Evolutionary conservation across 2,113 vertebrate genomes (phyloP).

Genomic region (Cisticola juncidis): DNA sequence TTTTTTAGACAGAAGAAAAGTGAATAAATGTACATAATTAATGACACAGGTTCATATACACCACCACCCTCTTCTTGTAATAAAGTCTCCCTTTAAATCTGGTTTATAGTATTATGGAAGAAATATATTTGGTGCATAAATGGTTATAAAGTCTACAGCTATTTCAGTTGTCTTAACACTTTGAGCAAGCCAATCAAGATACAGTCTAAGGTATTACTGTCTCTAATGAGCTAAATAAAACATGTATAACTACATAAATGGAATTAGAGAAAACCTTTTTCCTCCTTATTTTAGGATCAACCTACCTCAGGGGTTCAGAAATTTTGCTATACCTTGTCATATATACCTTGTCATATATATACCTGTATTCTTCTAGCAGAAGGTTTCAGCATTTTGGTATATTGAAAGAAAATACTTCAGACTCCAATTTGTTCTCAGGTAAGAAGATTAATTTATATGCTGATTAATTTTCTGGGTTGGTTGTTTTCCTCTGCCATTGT

Average conservation of each 20-base stretch:
- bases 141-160: not conserved
- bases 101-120: not conserved
- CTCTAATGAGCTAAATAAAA: not conserved
- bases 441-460: slow-evolving; percentile 74
- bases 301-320: not conserved
- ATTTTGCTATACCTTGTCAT: not conserved
- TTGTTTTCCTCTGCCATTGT: slow-evolving; percentile 61
- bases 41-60: not conserved
- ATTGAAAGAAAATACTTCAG: slow-evolving; percentile 45
- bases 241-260: not conserved
- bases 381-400: not conserved
- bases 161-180: not conserved
- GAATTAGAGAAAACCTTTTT: not conserved
- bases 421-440: slow-evolving; percentile 37
- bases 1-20: not conserved
- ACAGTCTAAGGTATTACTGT: not conserved
- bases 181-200: not conserved
- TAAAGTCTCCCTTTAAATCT: not conserved
- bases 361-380: slow-evolving; percentile 10
- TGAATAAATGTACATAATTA: not conserved
- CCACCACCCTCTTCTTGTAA: not conserved
- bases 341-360: no score
- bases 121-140: not conserved
- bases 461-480: slow-evolving; percentile 62
- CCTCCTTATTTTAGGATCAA: not conserved